Base-by-base conservation (phyloP, 2,888 invertebrate genomes). In the Drosophila pseudotalamancana region DNA sequence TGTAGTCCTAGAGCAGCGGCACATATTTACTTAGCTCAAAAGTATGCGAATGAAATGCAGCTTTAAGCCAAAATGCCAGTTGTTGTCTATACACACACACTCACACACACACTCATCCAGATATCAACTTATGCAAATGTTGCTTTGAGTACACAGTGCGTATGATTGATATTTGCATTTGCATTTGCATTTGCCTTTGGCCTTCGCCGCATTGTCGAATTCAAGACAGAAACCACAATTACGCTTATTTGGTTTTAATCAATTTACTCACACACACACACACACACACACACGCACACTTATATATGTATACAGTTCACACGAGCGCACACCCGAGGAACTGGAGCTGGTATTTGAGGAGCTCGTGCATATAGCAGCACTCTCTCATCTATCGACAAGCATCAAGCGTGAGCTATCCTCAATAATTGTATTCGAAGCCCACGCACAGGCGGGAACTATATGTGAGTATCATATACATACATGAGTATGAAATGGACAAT, bases 341-440 rank as follows among this genome's bases (percentile, higher is more conserved):
- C 91, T 96, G 87, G 96, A 96, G 90, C 93, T 95, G 68, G 96
- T 97, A 71, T 96, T 95, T 89, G 96, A 96, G 86, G 96, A 97
- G 88, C 92, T 97, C 49, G 92, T 96, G 68, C 96, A 96, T 89
- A 95, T 97, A 81, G 95, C 96, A 83, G 96, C 96, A 12, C 92
- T 97, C 62, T 94, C 96, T 5, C 96, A 97, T 91, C 92, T 97
- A 55, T 95, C 95, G 64, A 96, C 95, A 79, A 95, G 95, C 85
- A 95, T 97, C 66, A 96, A 96, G 91, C 92, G 95, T 63, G 96
- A 97, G 91, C 91, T 97, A 73, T 95, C 96, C 37, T 93, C 94
- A 60, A 95, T 96, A 54, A 94, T 97, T 65, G 94, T 95, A 80
- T 96, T 96, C 90, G 96, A 97, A 91, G 94, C 95, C 34, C 96